Conservation (phyloP, 2,888 invertebrate species). For the Sesamia inferens region DNA sequence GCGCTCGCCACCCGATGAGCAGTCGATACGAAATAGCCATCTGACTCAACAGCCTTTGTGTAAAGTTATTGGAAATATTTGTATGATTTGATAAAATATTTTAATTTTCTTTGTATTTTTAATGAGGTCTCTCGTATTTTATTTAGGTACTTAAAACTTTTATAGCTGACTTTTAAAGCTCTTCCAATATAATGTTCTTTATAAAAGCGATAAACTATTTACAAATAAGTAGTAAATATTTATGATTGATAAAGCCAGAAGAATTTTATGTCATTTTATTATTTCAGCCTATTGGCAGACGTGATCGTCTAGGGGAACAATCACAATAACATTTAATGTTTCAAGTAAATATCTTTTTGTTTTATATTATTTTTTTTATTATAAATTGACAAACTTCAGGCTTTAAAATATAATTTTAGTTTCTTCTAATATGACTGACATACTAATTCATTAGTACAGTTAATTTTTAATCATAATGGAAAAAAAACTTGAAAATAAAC, state of each 20-base stretch:
- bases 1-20: constrained; percentile 75
- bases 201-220: not conserved
- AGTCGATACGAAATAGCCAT: constrained; percentile 78
- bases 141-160: not conserved
- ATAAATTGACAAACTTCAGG: not conserved
- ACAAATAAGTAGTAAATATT: too few relatives aligned
- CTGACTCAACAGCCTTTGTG: constrained; percentile 83
- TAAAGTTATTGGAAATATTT: constrained; percentile 46
- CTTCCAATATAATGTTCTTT: not conserved
- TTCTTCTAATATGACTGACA: constrained; percentile 10
- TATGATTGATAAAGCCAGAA: too few relatives aligned
- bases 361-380: not conserved
- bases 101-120: not conserved
- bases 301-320: not conserved
- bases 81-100: constrained; percentile 10
- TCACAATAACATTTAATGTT: not conserved
- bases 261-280: not conserved
- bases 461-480: constrained; percentile 12
- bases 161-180: not conserved
- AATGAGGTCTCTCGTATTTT: not conserved
- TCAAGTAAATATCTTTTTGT: not conserved
- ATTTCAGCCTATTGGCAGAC: not conserved
- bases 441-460: constrained; percentile 17
- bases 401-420: constrained; percentile 10
- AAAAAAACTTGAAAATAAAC: constrained; percentile 1